Conservation (phyloP, 2,113 vertebrate genomes). For the Thamnophis sirtalis region DNA sequence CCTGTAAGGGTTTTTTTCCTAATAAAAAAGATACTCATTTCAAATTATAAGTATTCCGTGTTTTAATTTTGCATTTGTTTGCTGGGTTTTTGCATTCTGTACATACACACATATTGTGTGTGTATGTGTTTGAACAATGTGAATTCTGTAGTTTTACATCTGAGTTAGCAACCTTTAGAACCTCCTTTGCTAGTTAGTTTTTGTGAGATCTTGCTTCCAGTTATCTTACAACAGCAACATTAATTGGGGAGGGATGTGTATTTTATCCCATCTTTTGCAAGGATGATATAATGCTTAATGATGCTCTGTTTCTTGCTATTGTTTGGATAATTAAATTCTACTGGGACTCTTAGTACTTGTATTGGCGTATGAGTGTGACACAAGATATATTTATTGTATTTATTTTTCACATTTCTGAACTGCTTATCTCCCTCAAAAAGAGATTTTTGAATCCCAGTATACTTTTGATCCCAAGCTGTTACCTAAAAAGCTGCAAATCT, state of each 20-base stretch:
- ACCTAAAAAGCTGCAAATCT: not conserved
- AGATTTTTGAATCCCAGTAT: not conserved
- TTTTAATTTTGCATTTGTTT: not conserved
- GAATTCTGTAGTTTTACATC: not conserved
- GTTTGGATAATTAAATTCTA: not conserved
- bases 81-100: not conserved
- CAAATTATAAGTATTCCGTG: not conserved
- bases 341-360: not conserved
- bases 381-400: not conserved
- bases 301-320: not conserved
- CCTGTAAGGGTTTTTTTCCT: not conserved
- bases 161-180: not conserved
- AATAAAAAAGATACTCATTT: not conserved
- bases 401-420: not conserved
- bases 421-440: not conserved
- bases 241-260: not conserved
- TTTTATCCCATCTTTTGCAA: not conserved
- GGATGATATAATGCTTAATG: not conserved
- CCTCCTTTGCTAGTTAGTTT: not conserved
- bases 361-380: not conserved
- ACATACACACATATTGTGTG: not conserved
- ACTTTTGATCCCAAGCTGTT: not conserved
- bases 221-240: not conserved
- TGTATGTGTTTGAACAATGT: not conserved
- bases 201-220: not conserved